Evolutionary conservation across 2,888 invertebrate genomes (phyloP).

Genomic region (Phytoseiulus persimilis): DNA sequence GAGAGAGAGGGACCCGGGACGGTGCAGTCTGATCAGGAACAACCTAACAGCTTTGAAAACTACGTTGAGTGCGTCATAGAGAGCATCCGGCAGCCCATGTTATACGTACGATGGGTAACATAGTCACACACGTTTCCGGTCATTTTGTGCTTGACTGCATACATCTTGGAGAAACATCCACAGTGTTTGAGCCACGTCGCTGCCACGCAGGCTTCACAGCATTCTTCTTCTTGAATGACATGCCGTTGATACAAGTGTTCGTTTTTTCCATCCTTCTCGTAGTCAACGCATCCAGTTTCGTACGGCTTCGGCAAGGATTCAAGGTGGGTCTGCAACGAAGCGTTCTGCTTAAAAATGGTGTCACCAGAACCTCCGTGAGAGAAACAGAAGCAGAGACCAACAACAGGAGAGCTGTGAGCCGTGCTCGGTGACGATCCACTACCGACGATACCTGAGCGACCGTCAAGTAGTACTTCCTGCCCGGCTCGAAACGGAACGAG

Average conservation of each 20-base stretch:
- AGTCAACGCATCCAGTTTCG: slow-evolving; percentile 22
- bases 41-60: too few relatives aligned
- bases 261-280: slow-evolving; percentile 16
- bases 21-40: too few relatives aligned
- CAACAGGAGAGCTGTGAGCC: too few relatives aligned
- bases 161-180: slow-evolving; percentile 31
- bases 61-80: too few relatives aligned
- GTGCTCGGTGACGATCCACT: too few relatives aligned
- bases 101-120: not conserved
- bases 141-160: slow-evolving; percentile 19
- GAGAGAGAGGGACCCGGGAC: too few relatives aligned
- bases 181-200: slow-evolving; percentile 30
- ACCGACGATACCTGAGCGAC: slow-evolving; percentile 5
- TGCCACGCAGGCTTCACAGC: slow-evolving; percentile 35
- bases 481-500: slow-evolving; percentile 34
- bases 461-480: slow-evolving; percentile 23
- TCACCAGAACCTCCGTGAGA: too few relatives aligned
- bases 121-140: slow-evolving; percentile 19
- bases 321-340: not conserved
- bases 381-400: too few relatives aligned
- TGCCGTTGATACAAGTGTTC: not conserved
- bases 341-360: not conserved
- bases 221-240: slow-evolving; percentile 22
- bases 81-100: too few relatives aligned
- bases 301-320: not conserved